Conservation (phyloP, 2,888 invertebrate genomes). For the Podabrus alpinus region DNA sequence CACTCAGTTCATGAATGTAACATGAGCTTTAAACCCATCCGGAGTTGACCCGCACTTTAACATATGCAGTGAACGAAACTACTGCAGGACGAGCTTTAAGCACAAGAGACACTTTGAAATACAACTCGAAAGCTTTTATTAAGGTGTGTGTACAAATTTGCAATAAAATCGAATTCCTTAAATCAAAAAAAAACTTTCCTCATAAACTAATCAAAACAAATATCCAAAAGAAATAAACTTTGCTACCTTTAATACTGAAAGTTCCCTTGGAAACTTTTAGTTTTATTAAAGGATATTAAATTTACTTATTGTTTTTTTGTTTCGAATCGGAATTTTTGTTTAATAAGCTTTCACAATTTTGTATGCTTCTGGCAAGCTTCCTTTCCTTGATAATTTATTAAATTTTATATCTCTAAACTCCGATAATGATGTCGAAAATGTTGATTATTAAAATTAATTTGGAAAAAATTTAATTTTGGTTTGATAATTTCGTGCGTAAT, state of each 20-base stretch:
- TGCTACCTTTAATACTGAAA: background rate
- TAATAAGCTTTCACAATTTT: background rate
- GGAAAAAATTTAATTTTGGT: background rate
- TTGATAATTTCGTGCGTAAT: background rate
- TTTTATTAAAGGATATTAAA: background rate
- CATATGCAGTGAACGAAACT: slow-evolving; percentile 17
- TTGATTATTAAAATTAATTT: background rate
- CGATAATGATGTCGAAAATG: background rate
- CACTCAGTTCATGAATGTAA: slow-evolving; percentile 33
- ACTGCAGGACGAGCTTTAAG: background rate
- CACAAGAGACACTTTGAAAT: background rate
- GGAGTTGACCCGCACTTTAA: slow-evolving; percentile 27
- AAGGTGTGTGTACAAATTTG: background rate
- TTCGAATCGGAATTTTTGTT: background rate
- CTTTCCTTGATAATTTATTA: background rate
- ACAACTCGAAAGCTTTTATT: background rate
- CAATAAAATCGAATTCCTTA: background rate
- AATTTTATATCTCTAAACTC: background rate
- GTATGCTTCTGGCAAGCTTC: background rate
- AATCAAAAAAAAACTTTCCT: background rate
- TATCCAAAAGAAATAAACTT: background rate
- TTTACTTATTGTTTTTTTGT: background rate
- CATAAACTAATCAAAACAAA: background rate
- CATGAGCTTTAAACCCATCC: slow-evolving; percentile 31
- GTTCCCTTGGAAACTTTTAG: background rate